A percentile compares a stretch with the other conserved stretches of the same genome.
phyloP scores from a whole-genome alignment of 1,140 invertebrate species.

The Drosophila parabipectinata region DNA sequence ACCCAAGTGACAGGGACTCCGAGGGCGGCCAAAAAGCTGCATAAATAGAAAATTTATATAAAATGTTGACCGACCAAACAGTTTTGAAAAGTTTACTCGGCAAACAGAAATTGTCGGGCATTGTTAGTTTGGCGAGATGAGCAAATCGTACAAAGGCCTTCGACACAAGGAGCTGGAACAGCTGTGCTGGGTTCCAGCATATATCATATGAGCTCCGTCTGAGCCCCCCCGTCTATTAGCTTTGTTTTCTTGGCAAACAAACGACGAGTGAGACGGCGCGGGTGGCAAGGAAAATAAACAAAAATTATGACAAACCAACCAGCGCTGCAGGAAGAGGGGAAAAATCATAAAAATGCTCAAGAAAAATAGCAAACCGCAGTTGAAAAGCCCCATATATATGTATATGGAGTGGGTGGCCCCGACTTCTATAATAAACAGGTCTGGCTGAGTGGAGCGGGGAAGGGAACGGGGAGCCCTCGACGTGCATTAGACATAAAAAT shows the following conservation, averaged over 20 bases:
- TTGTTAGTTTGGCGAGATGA: conserved; percentile 50
- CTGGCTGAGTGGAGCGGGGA: conserved; percentile 1
- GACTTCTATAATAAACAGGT: conserved; percentile 72
- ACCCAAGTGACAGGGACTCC: conserved; percentile 22
- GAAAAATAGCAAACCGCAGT: conserved; percentile 62
- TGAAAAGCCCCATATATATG: background rate
- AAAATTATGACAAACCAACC: conserved; percentile 71
- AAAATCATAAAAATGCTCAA: conserved; percentile 68
- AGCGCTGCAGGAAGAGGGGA: conserved; percentile 28
- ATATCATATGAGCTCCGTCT: conserved; percentile 38
- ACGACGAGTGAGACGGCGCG: conserved; percentile 49
- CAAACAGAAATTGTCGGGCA: conserved; percentile 42
- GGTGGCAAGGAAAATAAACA: conserved; percentile 74
- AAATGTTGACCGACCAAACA: conserved; percentile 61
- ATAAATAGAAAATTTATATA: conserved; percentile 54
- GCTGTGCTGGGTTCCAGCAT: conserved; percentile 51
- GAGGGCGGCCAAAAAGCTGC: conserved; percentile 23
- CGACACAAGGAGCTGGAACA: conserved; percentile 56
- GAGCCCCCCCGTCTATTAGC: conserved; percentile 31
- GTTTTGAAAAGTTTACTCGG: conserved; percentile 63
- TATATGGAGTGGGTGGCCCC: conserved; percentile 32
- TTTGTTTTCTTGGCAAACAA: conserved; percentile 66
- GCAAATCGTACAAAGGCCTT: conserved; percentile 51
- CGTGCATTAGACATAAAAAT: conserved; percentile 71
- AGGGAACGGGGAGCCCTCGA: conserved; percentile 25